Evolutionary conservation across 2,797 vertebrate genomes (phyloP).

Genomic region (Mastacembelus armatus): DNA sequence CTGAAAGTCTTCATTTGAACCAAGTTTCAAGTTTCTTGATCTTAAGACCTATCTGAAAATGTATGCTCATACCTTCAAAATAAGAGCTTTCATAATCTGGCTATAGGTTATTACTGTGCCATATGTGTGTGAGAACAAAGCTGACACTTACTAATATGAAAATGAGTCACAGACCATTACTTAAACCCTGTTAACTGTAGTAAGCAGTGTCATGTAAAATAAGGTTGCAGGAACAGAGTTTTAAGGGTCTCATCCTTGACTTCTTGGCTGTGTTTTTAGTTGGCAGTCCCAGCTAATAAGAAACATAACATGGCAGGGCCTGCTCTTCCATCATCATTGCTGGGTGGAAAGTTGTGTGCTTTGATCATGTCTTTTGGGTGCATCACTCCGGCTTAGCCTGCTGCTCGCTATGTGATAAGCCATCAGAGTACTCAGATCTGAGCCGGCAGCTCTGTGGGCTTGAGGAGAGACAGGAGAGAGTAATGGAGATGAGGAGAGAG

Average conservation of each 20-base stretch:
- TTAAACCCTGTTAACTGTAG: slow-evolving; percentile 41
- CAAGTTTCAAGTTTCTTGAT: no score
- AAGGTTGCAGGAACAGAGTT: slow-evolving; percentile 56
- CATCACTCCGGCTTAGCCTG: slow-evolving; percentile 79
- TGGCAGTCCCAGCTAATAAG: slow-evolving; percentile 76
- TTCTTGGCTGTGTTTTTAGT: slow-evolving; percentile 62
- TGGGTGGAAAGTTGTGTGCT: slow-evolving; percentile 77
- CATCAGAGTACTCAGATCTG: slow-evolving; percentile 80
- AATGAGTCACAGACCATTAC: slow-evolving; percentile 36
- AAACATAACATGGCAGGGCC: slow-evolving; percentile 77
- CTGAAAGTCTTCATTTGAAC: not conserved
- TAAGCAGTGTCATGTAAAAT: slow-evolving; percentile 39
- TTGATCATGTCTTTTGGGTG: slow-evolving; percentile 83
- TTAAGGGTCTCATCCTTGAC: slow-evolving; percentile 67
- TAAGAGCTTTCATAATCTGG: slow-evolving; percentile 24
- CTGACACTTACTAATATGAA: slow-evolving; percentile 48
- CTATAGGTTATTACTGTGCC: slow-evolving; percentile 3
- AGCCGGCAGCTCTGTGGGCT: slow-evolving; percentile 71
- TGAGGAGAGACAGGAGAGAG: slow-evolving; percentile 68
- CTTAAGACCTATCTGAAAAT: slow-evolving; percentile 19
- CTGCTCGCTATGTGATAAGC: slow-evolving; percentile 79
- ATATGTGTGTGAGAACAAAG: slow-evolving; percentile 25
- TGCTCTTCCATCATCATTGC: slow-evolving; percentile 76
- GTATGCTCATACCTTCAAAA: slow-evolving; percentile 21
- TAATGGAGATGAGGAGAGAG: slow-evolving; percentile 68